These are phyloP conservation scores for Eudyptes chrysolophus DNA, from an alignment of 2,113 vertebrate species.

Conservation along the genomic window DNA sequence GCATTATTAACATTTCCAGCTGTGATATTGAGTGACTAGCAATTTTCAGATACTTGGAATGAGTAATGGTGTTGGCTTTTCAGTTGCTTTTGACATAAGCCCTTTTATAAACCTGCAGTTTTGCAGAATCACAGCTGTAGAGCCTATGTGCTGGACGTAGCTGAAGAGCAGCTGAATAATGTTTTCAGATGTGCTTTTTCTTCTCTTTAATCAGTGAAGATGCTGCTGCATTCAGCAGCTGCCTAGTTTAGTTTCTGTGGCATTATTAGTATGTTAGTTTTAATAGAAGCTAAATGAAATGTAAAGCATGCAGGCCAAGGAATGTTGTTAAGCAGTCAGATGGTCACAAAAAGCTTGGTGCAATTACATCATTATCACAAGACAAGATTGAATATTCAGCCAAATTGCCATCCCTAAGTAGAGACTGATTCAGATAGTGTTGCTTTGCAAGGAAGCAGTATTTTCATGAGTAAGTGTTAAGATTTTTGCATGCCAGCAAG, in stretches of 20 bases:
- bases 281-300: background rate
- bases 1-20: conserved; percentile 4
- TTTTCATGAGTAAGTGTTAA: background rate
- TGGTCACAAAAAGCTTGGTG: background rate
- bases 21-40: background rate
- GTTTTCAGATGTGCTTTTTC: background rate
- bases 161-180: background rate
- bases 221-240: background rate
- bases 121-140: fast-evolving
- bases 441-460: background rate
- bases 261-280: background rate
- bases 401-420: background rate
- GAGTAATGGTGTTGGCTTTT: background rate
- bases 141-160: background rate
- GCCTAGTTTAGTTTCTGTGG: background rate
- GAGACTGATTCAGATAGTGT: background rate
- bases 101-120: background rate
- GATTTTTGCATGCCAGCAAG: background rate
- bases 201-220: background rate
- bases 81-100: background rate
- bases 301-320: background rate
- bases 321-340: background rate
- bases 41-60: conserved; percentile 7
- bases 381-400: background rate
- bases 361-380: background rate